A percentile compares a stretch with the other conserved stretches of the same genome.
Conservation (phyloP, 1,140 invertebrate genomes). For the Heterodera carotae region DNA sequence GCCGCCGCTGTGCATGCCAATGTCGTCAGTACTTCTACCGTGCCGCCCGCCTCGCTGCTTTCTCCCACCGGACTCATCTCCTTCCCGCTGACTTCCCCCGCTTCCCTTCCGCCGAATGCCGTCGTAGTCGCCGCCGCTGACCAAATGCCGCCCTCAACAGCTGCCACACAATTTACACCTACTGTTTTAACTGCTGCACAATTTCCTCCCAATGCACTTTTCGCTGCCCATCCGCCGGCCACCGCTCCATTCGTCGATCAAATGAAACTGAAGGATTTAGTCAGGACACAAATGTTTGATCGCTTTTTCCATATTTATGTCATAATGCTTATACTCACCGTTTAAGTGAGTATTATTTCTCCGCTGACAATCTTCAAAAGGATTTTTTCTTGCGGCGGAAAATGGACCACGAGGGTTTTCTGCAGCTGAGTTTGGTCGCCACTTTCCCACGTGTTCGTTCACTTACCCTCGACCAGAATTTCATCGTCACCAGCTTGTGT, state of each 20-base stretch:
- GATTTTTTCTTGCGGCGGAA: constrained; percentile 94
- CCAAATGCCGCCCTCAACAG: constrained; percentile 26
- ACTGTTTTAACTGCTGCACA: constrained; percentile 30
- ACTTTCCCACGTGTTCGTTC: constrained; percentile 90
- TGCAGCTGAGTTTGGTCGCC: constrained; percentile 87
- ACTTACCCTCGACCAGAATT: constrained; percentile 79
- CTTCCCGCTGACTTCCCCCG: constrained; percentile 41
- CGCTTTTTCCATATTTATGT: constrained; percentile 5
- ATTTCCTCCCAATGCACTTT: constrained; percentile 34
- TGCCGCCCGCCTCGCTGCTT: constrained; percentile 52
- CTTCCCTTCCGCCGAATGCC: constrained; percentile 48
- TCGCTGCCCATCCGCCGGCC: constrained; percentile 22
- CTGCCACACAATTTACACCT: constrained; percentile 23
- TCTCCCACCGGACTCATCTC: constrained; percentile 50
- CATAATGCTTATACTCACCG: neutral
- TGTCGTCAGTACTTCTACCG: neutral
- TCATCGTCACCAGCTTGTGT: constrained; percentile 72
- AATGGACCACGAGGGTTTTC: constrained; percentile 90
- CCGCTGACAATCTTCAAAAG: constrained; percentile 88
- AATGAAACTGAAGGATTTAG: constrained; percentile 57
- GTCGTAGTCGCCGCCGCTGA: constrained; percentile 29
- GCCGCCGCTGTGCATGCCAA: neutral
- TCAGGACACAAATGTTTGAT: constrained; percentile 62
- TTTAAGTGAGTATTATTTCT: constrained; percentile 97
- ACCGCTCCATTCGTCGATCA: constrained; percentile 33